Conservation (phyloP, 2,888 invertebrate genomes). For the Leucoma salicis region DNA sequence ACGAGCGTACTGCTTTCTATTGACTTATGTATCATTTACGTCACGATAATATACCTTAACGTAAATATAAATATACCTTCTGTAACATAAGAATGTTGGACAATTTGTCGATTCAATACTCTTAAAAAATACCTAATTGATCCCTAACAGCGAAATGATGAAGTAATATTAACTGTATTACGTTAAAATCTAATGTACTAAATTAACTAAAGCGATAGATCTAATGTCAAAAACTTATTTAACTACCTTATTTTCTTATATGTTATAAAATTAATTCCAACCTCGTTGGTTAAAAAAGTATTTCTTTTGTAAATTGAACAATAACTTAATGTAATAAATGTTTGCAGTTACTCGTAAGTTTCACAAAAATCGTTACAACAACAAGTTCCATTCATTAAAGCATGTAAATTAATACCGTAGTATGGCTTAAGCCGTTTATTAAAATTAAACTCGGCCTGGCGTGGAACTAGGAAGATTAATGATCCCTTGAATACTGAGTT, state of each 20-base stretch:
- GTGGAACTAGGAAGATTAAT: slow-evolving; percentile 80
- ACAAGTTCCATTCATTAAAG: slow-evolving; percentile 61
- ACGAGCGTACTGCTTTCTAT: slow-evolving; percentile 57
- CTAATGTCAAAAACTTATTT: no score
- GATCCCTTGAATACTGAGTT: slow-evolving; percentile 79
- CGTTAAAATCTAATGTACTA: no score
- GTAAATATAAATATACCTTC: slow-evolving; percentile 19
- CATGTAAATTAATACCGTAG: slow-evolving; percentile 71
- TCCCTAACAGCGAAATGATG: no score
- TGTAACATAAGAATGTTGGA: not conserved
- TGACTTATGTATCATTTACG: slow-evolving; percentile 63
- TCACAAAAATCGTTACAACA: slow-evolving; percentile 50
- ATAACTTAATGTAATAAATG: no score
- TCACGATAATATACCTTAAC: slow-evolving; percentile 45
- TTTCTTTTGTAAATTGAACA: no score
- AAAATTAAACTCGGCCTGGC: slow-evolving; percentile 78
- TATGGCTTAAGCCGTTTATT: slow-evolving; percentile 75
- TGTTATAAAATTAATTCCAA: no score
- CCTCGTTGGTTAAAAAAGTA: no score
- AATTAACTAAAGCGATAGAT: no score
- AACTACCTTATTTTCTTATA: no score
- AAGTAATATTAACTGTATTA: no score
- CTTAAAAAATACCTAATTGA: no score
- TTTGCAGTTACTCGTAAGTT: slow-evolving; percentile 36
- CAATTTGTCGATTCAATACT: not conserved